Conservation (phyloP, 2,888 invertebrate species). For the Formica aserva region DNA sequence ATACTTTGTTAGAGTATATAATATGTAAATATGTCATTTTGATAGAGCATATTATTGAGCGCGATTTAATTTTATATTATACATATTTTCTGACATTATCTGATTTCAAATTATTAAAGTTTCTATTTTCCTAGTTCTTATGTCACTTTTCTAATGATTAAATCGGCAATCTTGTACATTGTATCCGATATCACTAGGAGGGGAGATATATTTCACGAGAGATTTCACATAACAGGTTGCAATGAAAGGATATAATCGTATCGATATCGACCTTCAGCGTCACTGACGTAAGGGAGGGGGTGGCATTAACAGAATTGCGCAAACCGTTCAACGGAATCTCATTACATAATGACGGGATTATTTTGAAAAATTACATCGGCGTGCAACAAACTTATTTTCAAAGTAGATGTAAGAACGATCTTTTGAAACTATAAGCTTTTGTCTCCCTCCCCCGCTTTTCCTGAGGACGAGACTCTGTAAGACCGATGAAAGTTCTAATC, state of each 20-base stretch:
- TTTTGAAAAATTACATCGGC: constrained; percentile 47
- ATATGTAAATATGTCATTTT: neutral
- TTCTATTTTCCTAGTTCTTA: neutral
- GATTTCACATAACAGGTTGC: neutral
- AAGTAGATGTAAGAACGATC: constrained; percentile 53
- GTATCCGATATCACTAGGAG: neutral
- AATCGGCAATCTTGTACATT: neutral
- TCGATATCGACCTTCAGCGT: constrained; percentile 8
- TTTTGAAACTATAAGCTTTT: constrained; percentile 45
- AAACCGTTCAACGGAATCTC: constrained; percentile 40
- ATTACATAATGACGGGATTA: constrained; percentile 45
- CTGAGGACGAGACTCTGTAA: constrained; percentile 53
- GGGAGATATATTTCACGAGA: neutral
- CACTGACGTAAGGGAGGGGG: neutral
- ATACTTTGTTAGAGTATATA: neutral
- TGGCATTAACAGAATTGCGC: constrained; percentile 44
- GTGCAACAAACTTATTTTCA: constrained; percentile 47
- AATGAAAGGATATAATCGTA: constrained; percentile 2
- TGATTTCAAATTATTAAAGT: neutral
- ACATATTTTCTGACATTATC: too few species aligned
- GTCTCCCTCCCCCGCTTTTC: constrained; percentile 24
- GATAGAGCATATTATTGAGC: neutral
- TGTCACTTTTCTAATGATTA: neutral
- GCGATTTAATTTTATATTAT: constrained; percentile 14
- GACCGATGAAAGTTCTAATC: constrained; percentile 75